These are phyloP conservation scores for Exocentrus adspersus DNA, from an alignment of 2,888 invertebrate species.

Conservation along the genomic window DNA sequence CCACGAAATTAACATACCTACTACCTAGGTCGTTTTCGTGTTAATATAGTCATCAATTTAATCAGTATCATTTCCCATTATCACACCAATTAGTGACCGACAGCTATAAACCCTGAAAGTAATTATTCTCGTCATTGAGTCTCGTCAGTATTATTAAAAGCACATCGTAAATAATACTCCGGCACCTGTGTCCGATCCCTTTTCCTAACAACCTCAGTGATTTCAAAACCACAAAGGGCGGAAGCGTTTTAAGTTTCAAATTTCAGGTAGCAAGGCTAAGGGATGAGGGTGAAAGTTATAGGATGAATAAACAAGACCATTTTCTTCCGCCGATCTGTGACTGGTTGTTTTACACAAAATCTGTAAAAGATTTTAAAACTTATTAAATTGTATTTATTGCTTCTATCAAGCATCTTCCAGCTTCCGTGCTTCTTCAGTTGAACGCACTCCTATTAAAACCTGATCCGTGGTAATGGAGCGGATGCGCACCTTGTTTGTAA, in stretches of 20 bases:
- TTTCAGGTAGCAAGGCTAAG: background rate
- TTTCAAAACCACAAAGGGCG: background rate
- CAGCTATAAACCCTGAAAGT: too few relatives aligned
- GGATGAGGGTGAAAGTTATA: too few relatives aligned
- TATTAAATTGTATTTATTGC: background rate
- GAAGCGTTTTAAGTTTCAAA: background rate
- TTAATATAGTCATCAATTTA: too few relatives aligned
- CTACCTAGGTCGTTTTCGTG: too few relatives aligned
- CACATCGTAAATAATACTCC: background rate
- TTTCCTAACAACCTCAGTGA: background rate
- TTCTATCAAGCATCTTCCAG: background rate
- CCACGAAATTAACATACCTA: too few relatives aligned
- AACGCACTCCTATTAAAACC: conserved; percentile 6
- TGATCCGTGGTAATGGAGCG: conserved; percentile 1
- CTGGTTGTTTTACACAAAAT: too few relatives aligned
- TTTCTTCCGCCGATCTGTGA: too few relatives aligned
- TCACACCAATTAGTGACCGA: too few relatives aligned
- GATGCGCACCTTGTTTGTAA: conserved; percentile 15
- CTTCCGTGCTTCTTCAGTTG: conserved; percentile 8
- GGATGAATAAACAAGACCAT: too few relatives aligned
- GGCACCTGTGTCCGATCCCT: background rate
- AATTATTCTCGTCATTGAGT: too few relatives aligned
- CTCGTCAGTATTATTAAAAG: background rate
- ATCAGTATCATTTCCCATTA: too few relatives aligned
- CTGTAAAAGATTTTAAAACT: background rate